Evolutionary conservation across 2,797 vertebrate species (phyloP), one percentile per base, ranked within the genome.

Genomic region (Xiphorhynchus erythropygius): DNA sequence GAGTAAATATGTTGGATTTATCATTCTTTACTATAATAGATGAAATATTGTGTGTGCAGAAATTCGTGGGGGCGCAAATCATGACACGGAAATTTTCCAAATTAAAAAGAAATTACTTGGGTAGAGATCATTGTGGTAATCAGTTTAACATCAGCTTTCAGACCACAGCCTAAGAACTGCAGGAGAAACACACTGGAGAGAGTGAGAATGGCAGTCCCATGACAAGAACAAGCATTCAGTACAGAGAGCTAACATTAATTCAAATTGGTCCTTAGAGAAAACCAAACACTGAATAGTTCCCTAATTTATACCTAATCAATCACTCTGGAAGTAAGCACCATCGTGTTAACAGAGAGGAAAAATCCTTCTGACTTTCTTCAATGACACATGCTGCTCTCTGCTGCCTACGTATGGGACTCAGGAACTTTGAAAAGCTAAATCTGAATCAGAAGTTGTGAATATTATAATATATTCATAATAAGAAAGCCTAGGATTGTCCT

Each of bases 271-370:
- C 65, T 74, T 42, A 77, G 73, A 74, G 76, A 57, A 87, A 92
- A 46, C 13, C 52, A 77, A 87, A 53, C 15, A 71, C 27, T 57
- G n/a, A 87, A 60, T 32, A 74, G 22, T 8, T 92, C 65, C 57
- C 73, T 92, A 91, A 75, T 75, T 92, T 78, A 53, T 39, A 83
- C 56, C 27, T 42, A 52, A 71, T 91, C 64, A 87, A 91, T 90
- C 73, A 69, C 16, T 70, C 44, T 60, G 46, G 73, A 94, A 84
- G n/a, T 28, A 90, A 73, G 69, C 28, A 73, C 47, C 27, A 22
- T 46, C 0, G 0, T 56, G 76, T 92, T 62, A 87, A 92, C 18
- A 67, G n/a, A 49, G n/a, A 89, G 35, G 16, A 87, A 92, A 89
- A 78, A 53, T 77, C 42, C 33, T 90, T 83, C 52, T 35, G 28